Evolutionary conservation across 2,888 invertebrate species (phyloP), one percentile per base, ranked within the genome.

Genomic region (Drosophila siamana): DNA sequence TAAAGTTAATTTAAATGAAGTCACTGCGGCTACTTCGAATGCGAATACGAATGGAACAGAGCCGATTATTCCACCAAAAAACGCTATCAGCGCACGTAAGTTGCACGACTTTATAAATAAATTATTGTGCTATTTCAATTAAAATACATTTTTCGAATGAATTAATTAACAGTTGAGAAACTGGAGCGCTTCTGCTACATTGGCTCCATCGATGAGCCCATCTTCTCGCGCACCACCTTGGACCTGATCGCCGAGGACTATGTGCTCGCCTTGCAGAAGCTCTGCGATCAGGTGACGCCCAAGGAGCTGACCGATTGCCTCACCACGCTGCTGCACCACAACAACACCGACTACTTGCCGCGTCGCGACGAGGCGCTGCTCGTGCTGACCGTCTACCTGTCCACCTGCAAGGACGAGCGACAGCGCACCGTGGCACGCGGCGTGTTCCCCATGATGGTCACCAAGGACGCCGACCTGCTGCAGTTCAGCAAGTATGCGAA

Each of bases 331-430:
- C 60, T 90, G 16, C 64, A 75, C 5, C 44, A 66, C 9, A 24
- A 51, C 11, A 78, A 69, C 13, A 48, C 50, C 3, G 52, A 52
- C 3, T 65, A 56, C 43, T 60, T 90, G 36, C 86, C 90, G 15
- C 88, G 92, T 1, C 79, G 61, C 22, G 91, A 92, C 78, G 92
- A 92, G 80, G 59, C 83, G 1, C 62, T 90, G 8, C 87, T 92
- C 33, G 74, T 85, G 2, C 86, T 90, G 56, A 92, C 91, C 9
- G 71, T 80, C 4, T 91, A 88, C 41, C 70, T 92, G 11, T 56
- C 61, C 2, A 66, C 76, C 7, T 63, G 70, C 1, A 50, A 47
- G 0, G 78, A 89, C 11, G 70, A 74, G 0, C 65, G 75, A 30
- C 71, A 70, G 26, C 90, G 89, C n/a, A 83, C 69, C 0, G n/a